These are phyloP conservation scores for Ctenicera cuprea DNA, from an alignment of 2,888 invertebrate species.

Conservation along the genomic window DNA sequence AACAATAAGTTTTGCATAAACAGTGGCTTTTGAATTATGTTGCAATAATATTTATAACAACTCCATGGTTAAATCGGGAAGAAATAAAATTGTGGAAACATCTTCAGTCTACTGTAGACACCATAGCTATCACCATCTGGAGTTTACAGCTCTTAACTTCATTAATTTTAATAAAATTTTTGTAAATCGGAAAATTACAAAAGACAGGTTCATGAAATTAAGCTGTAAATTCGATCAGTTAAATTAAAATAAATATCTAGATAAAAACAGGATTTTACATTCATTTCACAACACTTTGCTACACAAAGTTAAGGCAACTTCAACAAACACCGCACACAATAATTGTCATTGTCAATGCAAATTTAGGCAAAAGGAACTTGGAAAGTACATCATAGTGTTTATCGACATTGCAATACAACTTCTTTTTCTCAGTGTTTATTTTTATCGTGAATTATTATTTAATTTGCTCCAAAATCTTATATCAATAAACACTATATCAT, in stretches of 20 bases:
- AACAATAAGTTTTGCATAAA: background rate
- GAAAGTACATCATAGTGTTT: slow-evolving; percentile 2
- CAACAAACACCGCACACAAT: slow-evolving; percentile 1
- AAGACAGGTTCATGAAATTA: background rate
- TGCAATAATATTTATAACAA: slow-evolving; percentile 1
- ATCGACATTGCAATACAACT: background rate
- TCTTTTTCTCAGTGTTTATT: too few relatives aligned
- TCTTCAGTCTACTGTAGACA: slow-evolving; percentile 1
- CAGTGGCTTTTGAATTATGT: background rate
- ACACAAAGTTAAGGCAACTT: slow-evolving; percentile 24
- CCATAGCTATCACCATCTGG: too few relatives aligned
- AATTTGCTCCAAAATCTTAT: too few relatives aligned
- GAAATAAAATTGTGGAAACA: background rate
- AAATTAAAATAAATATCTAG: slow-evolving; percentile 5
- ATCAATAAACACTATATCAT: too few relatives aligned
- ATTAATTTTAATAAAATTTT: too few relatives aligned
- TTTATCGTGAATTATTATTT: too few relatives aligned
- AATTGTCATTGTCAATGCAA: slow-evolving; percentile 15
- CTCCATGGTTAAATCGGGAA: background rate
- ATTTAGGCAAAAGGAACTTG: slow-evolving; percentile 22
- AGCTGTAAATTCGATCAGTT: background rate
- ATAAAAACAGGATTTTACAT: background rate
- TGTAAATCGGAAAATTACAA: background rate
- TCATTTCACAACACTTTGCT: slow-evolving; percentile 15
- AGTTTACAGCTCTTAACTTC: too few relatives aligned